phyloP scores from a whole-genome alignment of 1,140 invertebrate species.

The Venturia canescens region DNA sequence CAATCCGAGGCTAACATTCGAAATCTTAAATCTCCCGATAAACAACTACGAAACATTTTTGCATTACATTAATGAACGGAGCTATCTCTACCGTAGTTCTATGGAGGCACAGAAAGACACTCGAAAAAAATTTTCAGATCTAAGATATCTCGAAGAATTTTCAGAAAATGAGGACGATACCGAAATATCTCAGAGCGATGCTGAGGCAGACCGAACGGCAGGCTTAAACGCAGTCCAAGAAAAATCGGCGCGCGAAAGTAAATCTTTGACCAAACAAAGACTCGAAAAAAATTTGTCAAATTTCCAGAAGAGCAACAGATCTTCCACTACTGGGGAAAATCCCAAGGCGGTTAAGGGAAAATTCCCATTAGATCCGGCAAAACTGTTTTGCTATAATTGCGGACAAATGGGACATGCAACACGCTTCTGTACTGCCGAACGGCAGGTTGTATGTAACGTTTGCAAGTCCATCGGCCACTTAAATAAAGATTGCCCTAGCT shows the following conservation, averaged over 20 bases:
- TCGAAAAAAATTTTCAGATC: no score
- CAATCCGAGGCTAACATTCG: slow-evolving; percentile 24
- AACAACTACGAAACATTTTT: slow-evolving; percentile 3
- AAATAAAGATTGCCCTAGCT: slow-evolving; percentile 43
- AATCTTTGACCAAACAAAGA: slow-evolving; percentile 26
- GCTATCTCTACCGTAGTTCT: not conserved
- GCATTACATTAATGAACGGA: slow-evolving; percentile 12
- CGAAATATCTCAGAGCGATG: no score
- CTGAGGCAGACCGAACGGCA: no score
- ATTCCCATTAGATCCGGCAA: not conserved
- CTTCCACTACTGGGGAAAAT: not conserved
- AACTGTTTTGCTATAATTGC: slow-evolving; percentile 42
- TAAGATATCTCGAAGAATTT: no score
- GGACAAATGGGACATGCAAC: slow-evolving; percentile 14
- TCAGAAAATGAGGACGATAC: no score
- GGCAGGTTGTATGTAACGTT: slow-evolving; percentile 34
- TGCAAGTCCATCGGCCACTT: slow-evolving; percentile 37
- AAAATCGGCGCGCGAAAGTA: no score
- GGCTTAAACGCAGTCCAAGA: no score
- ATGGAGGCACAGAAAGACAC: not conserved
- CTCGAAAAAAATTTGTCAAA: slow-evolving; percentile 23
- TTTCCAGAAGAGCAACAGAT: not conserved
- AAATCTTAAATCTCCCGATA: slow-evolving; percentile 13
- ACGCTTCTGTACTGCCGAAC: slow-evolving; percentile 32
- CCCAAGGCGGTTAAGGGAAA: not conserved